Conservation (phyloP, 2,797 vertebrate species). For the Propithecus perrieri region DNA sequence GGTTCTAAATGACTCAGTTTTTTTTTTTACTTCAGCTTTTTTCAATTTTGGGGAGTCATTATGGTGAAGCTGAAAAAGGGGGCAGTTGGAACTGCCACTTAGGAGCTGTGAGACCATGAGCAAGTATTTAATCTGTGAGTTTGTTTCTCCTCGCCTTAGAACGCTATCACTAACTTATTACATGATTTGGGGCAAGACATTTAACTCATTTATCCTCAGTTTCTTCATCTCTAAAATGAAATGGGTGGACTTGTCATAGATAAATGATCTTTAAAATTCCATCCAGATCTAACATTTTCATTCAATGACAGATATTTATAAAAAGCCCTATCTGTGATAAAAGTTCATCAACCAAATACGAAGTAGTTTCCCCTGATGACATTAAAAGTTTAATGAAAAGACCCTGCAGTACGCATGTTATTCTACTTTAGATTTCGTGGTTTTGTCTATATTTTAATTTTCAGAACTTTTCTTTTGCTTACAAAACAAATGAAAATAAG, state of each 20-base stretch:
- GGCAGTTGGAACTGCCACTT: background rate
- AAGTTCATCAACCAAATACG: background rate
- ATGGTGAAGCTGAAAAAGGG: background rate
- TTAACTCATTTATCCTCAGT: background rate
- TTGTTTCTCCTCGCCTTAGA: background rate
- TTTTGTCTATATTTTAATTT: constrained; percentile 1
- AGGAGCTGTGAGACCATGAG: background rate
- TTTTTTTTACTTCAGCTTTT: background rate
- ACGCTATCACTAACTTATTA: background rate
- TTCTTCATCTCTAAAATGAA: background rate
- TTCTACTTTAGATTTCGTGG: background rate
- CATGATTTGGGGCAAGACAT: background rate
- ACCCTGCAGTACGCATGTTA: background rate
- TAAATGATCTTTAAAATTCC: background rate
- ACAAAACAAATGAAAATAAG: constrained; percentile 39
- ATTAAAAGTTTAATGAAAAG: background rate
- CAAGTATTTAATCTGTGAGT: background rate
- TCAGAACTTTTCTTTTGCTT: background rate
- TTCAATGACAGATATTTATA: background rate
- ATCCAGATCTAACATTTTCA: background rate
- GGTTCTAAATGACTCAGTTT: background rate
- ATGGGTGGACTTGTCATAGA: background rate
- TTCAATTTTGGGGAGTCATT: background rate
- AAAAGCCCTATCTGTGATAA: background rate
- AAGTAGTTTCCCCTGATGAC: background rate